phyloP scores from a whole-genome alignment of 2,113 vertebrate species.

The Cephalopholis sonnerati region DNA sequence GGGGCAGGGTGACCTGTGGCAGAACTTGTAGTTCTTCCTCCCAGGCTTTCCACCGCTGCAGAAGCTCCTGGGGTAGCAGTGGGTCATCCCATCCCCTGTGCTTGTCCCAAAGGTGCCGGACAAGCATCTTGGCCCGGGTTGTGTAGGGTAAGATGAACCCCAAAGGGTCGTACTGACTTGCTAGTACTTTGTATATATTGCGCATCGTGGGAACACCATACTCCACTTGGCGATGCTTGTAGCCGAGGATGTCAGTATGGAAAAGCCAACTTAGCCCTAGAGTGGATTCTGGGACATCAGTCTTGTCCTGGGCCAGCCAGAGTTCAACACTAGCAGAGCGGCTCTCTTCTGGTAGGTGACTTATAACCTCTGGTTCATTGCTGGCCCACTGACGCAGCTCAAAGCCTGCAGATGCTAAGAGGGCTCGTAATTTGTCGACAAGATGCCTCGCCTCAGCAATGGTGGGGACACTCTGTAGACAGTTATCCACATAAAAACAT shows the following conservation, averaged over 20 bases:
- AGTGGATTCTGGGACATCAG: not conserved
- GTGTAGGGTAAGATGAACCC: conserved; percentile 14
- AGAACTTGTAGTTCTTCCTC: not conserved
- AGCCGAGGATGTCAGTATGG: conserved; percentile 2
- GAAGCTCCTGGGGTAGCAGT: not conserved
- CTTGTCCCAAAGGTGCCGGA: not conserved
- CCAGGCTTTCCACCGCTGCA: not conserved
- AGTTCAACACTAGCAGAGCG: not conserved
- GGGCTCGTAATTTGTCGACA: not conserved
- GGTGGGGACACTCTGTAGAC: not conserved
- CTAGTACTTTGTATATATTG: conserved; percentile 19
- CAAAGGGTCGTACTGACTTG: conserved; percentile 13
- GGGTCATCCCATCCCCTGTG: conserved; percentile 14
- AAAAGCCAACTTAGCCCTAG: not conserved
- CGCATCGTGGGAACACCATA: conserved; percentile 8
- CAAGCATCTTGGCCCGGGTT: conserved; percentile 12
- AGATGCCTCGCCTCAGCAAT: not conserved
- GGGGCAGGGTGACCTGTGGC: not conserved
- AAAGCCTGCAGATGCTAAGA: not conserved
- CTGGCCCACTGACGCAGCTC: not conserved
- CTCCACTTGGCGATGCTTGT: not conserved
- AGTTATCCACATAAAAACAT: not conserved
- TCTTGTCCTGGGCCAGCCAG: not conserved
- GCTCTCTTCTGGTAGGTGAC: not conserved
- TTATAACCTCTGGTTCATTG: not conserved